These are phyloP conservation scores for Junco hyemalis DNA, from an alignment of 2,113 vertebrate genomes.

Conservation along the genomic window DNA sequence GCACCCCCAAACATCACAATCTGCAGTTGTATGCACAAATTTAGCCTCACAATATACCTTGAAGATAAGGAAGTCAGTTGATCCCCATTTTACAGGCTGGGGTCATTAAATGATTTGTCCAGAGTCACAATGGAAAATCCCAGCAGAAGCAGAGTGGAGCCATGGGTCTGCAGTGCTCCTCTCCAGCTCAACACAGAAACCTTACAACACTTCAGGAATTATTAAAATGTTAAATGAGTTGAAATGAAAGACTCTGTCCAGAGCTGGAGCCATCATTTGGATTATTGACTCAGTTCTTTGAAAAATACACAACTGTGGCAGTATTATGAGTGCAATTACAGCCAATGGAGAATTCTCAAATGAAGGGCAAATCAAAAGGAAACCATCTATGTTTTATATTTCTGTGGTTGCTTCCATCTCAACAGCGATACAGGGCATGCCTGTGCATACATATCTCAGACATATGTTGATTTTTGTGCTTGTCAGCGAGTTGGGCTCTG, in stretches of 20 bases:
- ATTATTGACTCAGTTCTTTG: conserved; percentile 27
- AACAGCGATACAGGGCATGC: not conserved
- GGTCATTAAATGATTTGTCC: not conserved
- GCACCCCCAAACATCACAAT: rapidly evolving
- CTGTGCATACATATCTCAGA: conserved; percentile 48
- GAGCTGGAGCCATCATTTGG: conserved; percentile 10
- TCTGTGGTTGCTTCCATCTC: conserved; percentile 51
- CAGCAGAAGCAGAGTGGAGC: not conserved
- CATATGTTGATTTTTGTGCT: conserved; percentile 58
- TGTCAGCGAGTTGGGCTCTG: conserved; percentile 28
- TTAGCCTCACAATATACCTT: not conserved
- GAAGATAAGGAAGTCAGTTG: not conserved
- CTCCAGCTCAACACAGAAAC: not conserved
- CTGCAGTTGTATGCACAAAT: not conserved
- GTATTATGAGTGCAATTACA: not conserved
- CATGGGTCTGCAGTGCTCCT: rapidly evolving
- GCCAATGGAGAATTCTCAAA: not conserved
- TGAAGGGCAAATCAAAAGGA: conserved; percentile 30
- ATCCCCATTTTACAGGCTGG: not conserved
- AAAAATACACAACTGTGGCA: not conserved
- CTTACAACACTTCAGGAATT: not conserved
- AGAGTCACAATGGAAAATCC: not conserved
- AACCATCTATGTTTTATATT: conserved; percentile 23
- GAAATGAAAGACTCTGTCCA: not conserved
- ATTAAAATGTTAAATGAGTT: conserved; percentile 14